These are phyloP conservation scores for Lophotis ruficrista DNA, from an alignment of 2,113 vertebrate species.

Conservation along the genomic window DNA sequence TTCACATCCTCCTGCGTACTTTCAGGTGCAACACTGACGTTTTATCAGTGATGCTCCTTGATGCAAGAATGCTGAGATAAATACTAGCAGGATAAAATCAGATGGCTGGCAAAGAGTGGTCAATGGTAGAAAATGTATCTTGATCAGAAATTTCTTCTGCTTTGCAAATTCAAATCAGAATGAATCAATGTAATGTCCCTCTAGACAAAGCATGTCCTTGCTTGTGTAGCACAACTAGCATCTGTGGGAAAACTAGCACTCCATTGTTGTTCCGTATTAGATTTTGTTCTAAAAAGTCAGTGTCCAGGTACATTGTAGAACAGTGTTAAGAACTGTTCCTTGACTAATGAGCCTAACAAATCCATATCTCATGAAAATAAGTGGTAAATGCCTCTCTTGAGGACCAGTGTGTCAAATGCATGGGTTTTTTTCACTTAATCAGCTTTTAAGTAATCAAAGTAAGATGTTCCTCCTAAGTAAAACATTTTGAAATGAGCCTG, in stretches of 20 bases:
- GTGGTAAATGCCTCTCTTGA: background rate
- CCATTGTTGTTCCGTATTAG: fast-evolving
- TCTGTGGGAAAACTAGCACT: background rate
- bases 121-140: background rate
- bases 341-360: background rate
- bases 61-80: background rate
- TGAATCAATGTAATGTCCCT: background rate
- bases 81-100: background rate
- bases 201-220: background rate
- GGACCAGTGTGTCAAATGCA: background rate
- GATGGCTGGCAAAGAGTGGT: background rate
- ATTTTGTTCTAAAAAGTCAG: background rate
- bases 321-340: background rate
- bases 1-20: background rate
- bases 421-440: background rate
- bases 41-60: background rate
- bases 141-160: background rate
- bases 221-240: background rate
- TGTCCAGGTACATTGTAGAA: background rate
- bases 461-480: background rate
- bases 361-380: background rate
- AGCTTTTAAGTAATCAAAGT: background rate
- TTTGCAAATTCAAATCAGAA: background rate
- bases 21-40: background rate
- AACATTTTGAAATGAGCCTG: background rate